Evolutionary conservation across 2,888 invertebrate genomes (phyloP).

Genomic region (Mayetiola destructor): DNA sequence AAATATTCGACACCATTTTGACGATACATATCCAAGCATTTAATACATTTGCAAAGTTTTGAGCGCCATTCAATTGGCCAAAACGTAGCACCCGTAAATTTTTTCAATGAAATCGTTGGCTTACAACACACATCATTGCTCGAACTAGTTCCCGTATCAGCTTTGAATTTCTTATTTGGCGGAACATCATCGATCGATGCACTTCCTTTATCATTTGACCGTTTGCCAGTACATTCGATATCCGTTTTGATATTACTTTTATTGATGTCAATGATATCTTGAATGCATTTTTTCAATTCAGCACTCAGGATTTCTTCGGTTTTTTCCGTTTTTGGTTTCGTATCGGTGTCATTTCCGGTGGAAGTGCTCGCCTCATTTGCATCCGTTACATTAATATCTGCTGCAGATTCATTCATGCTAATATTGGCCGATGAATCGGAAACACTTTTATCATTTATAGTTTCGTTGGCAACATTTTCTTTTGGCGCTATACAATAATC

Average conservation of each 20-base stretch:
- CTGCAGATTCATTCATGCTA: too few species aligned
- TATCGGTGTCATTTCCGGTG: not conserved
- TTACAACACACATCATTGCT: constrained; percentile 21
- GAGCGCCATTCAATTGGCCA: constrained; percentile 65
- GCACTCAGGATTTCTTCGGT: constrained; percentile 22
- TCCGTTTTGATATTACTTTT: constrained; percentile 9
- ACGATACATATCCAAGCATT: constrained; percentile 56
- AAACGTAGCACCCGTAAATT: constrained; percentile 48
- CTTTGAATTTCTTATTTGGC: constrained; percentile 24
- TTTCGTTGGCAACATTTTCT: constrained; percentile 9
- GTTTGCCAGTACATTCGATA: not conserved
- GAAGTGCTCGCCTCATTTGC: not conserved
- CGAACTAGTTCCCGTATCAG: constrained; percentile 15
- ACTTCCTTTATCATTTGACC: not conserved
- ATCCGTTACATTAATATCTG: constrained; percentile 15
- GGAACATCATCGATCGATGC: constrained; percentile 21
- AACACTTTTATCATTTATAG: too few species aligned
- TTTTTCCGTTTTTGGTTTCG: too few species aligned
- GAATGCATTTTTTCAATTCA: constrained; percentile 27
- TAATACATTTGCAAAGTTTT: constrained; percentile 54
- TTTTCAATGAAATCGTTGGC: constrained; percentile 21
- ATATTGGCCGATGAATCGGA: constrained; percentile 9
- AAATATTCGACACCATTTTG: constrained; percentile 55
- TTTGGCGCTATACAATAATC: constrained; percentile 25
- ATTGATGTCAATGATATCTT: constrained; percentile 28